Base-by-base conservation (phyloP, 2,113 vertebrate genomes). In the Gopherus evgoodei region DNA sequence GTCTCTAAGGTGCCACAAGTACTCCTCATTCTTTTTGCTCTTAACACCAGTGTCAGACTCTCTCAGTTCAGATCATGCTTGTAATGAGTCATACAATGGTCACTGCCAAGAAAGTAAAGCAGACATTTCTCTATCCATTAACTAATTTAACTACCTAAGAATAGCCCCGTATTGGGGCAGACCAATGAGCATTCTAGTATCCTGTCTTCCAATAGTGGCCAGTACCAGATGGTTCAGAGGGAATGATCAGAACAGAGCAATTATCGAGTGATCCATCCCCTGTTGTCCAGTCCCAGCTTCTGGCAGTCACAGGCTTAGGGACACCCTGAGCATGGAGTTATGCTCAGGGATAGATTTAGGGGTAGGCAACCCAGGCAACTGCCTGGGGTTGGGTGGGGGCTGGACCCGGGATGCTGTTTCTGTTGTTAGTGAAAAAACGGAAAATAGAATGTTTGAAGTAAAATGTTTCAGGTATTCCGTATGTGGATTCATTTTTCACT, bases 41-140 rank as follows among this genome's bases (percentile, higher is more conserved):
- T 38, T 69, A 69, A 69, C 35, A 69, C 65, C 35, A 69, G 65
- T 69, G 16, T 69, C 35, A 69, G 35, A 69, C 35, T 69, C 35
- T 19, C 31, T 31, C 62, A 35, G 16, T 19, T 69, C 65, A 69
- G 65, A 8, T 38, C 35, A 69, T 69, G 65, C 16, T 38, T 1
- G 17, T 35, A 69, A n/a, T n/a, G 65, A 38, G 35, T 69, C 35
- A 69, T 16, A 65, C 62, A 17, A 31, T n/a, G 14, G 14, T 65
- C 31, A 81, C 65, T 53, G 44, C 25, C 24, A 57, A 8, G 42
- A 21, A 56, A 0, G 0, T 22, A 42, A 49, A 76, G 24, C 4
- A 47, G 29, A 84, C 13, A 72, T 90, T 90, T 47, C 85, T 4
- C 31, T 86, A 83, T 75, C n/a, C 47, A 24, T 44, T 69, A 88